Evolutionary conservation across 1,140 invertebrate species (phyloP).

Genomic region (Saccostrea echinata): DNA sequence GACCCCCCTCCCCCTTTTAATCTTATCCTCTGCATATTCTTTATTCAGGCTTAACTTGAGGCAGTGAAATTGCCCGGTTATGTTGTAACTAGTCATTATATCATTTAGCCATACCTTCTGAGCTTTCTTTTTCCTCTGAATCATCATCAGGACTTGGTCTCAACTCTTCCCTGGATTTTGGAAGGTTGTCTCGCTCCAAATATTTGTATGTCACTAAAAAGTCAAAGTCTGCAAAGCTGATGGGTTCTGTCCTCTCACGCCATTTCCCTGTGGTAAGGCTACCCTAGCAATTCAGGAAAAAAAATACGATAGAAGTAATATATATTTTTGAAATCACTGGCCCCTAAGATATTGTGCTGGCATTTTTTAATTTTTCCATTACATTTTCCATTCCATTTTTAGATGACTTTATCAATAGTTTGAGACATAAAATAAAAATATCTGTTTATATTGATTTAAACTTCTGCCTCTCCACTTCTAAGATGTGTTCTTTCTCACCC

Average conservation of each 20-base stretch:
- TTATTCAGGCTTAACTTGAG: no score
- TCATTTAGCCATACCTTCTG: conserved; percentile 60
- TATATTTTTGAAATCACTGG: no score
- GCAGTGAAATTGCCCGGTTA: no score
- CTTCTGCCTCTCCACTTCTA: background rate
- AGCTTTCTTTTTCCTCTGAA: conserved; percentile 61
- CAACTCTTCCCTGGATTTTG: conserved; percentile 53
- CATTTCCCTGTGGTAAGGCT: conserved; percentile 81
- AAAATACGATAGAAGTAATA: background rate
- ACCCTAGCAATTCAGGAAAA: conserved; percentile 68
- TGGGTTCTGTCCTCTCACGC: conserved; percentile 82
- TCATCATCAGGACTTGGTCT: conserved; percentile 59
- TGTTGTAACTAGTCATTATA: no score
- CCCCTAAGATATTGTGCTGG: no score
- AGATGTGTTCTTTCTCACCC: conserved; percentile 63
- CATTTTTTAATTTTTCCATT: no score
- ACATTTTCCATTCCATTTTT: no score
- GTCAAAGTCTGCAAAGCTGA: conserved; percentile 83
- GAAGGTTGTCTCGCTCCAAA: conserved; percentile 64
- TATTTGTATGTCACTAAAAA: conserved; percentile 76
- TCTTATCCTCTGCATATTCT: no score
- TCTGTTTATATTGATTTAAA: background rate
- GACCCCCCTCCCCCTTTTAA: no score
- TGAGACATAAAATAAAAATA: no score
- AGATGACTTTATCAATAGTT: no score